Percentiles rank a stretch among this genome's conserved stretches.
Conservation (phyloP, 2,888 invertebrate species). For the Volucella bombylans region DNA sequence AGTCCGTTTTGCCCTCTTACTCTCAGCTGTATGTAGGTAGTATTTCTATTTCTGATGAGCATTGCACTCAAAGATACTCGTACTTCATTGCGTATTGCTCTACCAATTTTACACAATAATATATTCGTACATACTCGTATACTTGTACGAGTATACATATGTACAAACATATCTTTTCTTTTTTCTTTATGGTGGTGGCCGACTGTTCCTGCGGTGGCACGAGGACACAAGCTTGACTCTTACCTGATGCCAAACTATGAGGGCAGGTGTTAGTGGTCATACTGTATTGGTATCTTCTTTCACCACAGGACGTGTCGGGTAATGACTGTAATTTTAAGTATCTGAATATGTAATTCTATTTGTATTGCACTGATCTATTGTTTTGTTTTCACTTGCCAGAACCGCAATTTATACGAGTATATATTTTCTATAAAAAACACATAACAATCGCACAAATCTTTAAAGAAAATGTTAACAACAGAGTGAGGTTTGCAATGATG, state of each 20-base stretch:
- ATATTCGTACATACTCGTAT: slow-evolving; percentile 11
- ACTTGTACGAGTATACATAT: not conserved
- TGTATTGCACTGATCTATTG: slow-evolving; percentile 26
- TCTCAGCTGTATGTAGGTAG: not conserved
- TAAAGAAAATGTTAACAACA: slow-evolving; percentile 1
- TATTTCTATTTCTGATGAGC: slow-evolving; percentile 27
- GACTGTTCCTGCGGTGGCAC: slow-evolving; percentile 70
- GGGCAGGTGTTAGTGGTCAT: slow-evolving; percentile 67
- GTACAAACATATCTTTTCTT: slow-evolving; percentile 3
- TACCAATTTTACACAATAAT: slow-evolving; percentile 57
- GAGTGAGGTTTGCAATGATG: slow-evolving; percentile 56
- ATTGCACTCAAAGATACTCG: slow-evolving; percentile 22
- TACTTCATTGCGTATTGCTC: slow-evolving; percentile 30
- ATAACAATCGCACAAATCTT: slow-evolving; percentile 49
- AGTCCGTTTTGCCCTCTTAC: not conserved
- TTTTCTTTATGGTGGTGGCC: slow-evolving; percentile 70
- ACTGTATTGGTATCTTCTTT: slow-evolving; percentile 65
- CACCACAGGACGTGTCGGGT: slow-evolving; percentile 72
- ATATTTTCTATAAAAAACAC: slow-evolving; percentile 44
- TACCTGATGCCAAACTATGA: slow-evolving; percentile 40
- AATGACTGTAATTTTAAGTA: slow-evolving; percentile 71
- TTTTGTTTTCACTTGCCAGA: slow-evolving; percentile 33
- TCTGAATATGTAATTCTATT: slow-evolving; percentile 62
- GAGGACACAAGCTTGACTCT: slow-evolving; percentile 39
- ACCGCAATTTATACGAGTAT: slow-evolving; percentile 35